Base-by-base conservation (phyloP, 2,113 vertebrate species). In the Pithys albifrons region DNA sequence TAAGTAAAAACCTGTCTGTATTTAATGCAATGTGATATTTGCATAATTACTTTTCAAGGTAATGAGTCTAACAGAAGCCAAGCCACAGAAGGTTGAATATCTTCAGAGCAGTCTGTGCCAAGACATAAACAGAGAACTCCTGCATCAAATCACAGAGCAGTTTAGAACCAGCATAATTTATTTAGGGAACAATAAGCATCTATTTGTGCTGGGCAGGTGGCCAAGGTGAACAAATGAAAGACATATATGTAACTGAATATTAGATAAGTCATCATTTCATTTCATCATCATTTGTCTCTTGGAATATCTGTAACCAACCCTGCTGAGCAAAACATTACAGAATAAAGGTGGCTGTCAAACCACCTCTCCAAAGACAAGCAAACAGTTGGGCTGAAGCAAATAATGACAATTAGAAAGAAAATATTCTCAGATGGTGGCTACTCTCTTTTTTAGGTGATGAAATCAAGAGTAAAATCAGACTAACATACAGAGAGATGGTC, bases 1-100 rank as follows among this genome's bases (percentile, higher is more conserved):
- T 95, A 96, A 96, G 77, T 95, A 85, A 95, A 96, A 88, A 31
- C 46, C 58, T 74, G 51, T 8, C 35, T 67, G 37, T 87, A 57
- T 88, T 89, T 84, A 96, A 92, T 91, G 57, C 48, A 59, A 39
- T 71, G 62, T 71, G 64, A 69, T 90, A 96, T 91, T 91, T 94
- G 64, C 93, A 94, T 96, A 95, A 97, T 96, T 93, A 90, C 76
- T 96, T 97, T 79, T 94, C 92, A 94, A 94, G 88, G 89, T 96
- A 97, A 96, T 96, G 93, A 97, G 76, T 59, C 43, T 48, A 89
- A 96, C 85, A 91, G 92, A 92, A 94, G 66, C 84, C 88, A 94
- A 91, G 92, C 43, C 71, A 87, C 61, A 88, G 93, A 94, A 85
- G 22, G 52, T 1, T 91, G 79, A 96, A 27, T 96, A 91, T 89